phyloP scores from a whole-genome alignment of 1,140 invertebrate species.

The Pseudomyrmex dendroicus region DNA sequence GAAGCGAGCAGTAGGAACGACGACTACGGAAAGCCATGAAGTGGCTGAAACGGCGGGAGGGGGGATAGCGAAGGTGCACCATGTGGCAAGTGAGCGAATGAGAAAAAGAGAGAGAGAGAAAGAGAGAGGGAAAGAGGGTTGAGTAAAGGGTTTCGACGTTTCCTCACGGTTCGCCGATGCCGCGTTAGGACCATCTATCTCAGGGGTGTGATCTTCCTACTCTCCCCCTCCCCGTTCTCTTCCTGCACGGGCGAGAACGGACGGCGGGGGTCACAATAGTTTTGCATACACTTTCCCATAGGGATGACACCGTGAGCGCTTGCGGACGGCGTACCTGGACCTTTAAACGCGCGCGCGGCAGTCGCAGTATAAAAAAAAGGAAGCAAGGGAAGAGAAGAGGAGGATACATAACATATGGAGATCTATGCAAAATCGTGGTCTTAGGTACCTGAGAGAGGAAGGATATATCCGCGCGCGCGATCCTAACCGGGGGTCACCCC shows the following conservation, averaged over 20 bases:
- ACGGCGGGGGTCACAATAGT: conserved; percentile 83
- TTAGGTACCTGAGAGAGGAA: conserved; percentile 77
- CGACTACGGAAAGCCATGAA: conserved; percentile 46
- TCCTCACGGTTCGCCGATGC: conserved; percentile 65
- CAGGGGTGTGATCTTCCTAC: conserved; percentile 78
- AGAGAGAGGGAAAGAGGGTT: conserved; percentile 14
- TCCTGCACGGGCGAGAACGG: conserved; percentile 45
- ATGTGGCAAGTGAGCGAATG: conserved; percentile 34
- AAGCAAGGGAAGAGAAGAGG: conserved; percentile 56
- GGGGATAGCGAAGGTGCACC: conserved; percentile 25
- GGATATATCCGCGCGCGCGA: conserved; percentile 71
- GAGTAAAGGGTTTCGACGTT: conserved; percentile 64
- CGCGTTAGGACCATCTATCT: conserved; percentile 74
- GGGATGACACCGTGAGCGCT: conserved; percentile 81
- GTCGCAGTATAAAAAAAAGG: conserved; percentile 42
- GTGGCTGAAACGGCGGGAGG: conserved; percentile 27
- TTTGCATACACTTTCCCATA: conserved; percentile 85
- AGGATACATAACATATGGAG: conserved; percentile 82
- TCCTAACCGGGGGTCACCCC: conserved; percentile 70
- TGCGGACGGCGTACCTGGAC: conserved; percentile 75
- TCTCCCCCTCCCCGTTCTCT: conserved; percentile 26
- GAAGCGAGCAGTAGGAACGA: conserved; percentile 56
- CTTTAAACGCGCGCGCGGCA: conserved; percentile 74
- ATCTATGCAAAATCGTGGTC: conserved; percentile 84
- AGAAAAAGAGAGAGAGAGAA: conserved; percentile 16